A percentile compares a stretch with the other conserved stretches of the same genome.
Conservation (phyloP, 2,888 invertebrate genomes). For the Ethmia dodecea region DNA sequence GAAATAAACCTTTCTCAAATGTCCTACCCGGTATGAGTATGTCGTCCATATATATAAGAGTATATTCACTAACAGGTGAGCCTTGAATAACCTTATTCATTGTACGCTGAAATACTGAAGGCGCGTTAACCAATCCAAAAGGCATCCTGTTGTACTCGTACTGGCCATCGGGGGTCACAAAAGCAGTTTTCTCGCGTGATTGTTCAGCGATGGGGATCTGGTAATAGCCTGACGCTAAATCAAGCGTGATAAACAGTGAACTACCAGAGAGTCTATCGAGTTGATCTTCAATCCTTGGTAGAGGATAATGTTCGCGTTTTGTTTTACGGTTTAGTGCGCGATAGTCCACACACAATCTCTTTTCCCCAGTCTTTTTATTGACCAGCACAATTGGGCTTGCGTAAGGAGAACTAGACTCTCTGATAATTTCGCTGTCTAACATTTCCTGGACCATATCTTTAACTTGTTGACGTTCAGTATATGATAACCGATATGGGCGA, state of each 20-base stretch:
- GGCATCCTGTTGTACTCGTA: constrained; percentile 9
- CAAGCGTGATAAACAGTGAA: not conserved
- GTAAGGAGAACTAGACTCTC: constrained; percentile 21
- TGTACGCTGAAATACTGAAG: not conserved
- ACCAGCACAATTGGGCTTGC: constrained; percentile 24
- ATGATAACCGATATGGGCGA: constrained; percentile 18
- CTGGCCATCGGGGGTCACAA: constrained; percentile 7
- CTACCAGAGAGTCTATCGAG: not conserved
- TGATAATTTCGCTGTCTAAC: constrained; percentile 16
- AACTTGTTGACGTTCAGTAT: constrained; percentile 14
- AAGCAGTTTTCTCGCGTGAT: not conserved
- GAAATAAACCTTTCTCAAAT: not conserved
- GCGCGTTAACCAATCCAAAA: not conserved
- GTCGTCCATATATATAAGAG: not conserved
- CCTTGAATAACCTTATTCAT: not conserved
- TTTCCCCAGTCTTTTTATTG: constrained; percentile 20
- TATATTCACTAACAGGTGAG: not conserved
- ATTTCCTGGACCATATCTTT: constrained; percentile 19
- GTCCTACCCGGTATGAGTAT: not conserved
- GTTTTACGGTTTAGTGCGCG: constrained; percentile 18
- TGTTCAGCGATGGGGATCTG: not conserved
- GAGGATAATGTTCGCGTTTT: constrained; percentile 15
- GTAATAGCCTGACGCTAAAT: not conserved
- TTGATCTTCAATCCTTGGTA: not conserved
- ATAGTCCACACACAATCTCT: constrained; percentile 22